Evolutionary conservation across 2,888 invertebrate species (phyloP), one percentile per base, ranked within the genome.

Genomic region (Dusona sp.): DNA sequence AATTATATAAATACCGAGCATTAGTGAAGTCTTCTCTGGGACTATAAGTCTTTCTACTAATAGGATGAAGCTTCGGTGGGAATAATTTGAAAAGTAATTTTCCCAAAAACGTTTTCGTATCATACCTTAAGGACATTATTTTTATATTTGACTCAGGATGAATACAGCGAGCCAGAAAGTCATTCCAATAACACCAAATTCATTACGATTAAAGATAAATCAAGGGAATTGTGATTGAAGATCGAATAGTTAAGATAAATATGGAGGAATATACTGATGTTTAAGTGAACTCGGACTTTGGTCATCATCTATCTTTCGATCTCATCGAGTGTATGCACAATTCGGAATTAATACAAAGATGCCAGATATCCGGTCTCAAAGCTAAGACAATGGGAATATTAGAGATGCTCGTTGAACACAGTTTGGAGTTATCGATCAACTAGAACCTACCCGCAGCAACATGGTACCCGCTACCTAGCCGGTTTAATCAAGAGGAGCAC

Each of bases 361-460:
- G 70, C 75, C 74, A 85, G 84, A 89, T 89, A 89, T 91, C 89
- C 90, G 48, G 88, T 79, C 85, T 88, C 89, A 86, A 84, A 81
- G 84, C 84, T 75, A 89, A 90, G 91, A 91, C 91, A 91, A 91
- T 91, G 86, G 90, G 88, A 89, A 91, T 91, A 91, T 91, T 91
- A 91, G 91, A 87, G 91, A 91, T 91, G 91, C 90, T 90, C 90
- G 83, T 87, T 88, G 91, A 91, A 89, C 90, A 90, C 88, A 87
- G 88, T 89, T 91, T 81, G 89, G 87, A 89, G 90, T 84, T 88
- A 91, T 91, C 90, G 91, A 91, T 91, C 91, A 90, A 91, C 90
- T 88, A 89, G 87, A 91, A 90, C 90, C 87, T 89, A 87, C 90
- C 86, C 88, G 86, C 86, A 85, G 89, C 88, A 89, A 91, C 86